Conservation (phyloP, 2,797 vertebrate genomes). For the Chelonia mydas region DNA sequence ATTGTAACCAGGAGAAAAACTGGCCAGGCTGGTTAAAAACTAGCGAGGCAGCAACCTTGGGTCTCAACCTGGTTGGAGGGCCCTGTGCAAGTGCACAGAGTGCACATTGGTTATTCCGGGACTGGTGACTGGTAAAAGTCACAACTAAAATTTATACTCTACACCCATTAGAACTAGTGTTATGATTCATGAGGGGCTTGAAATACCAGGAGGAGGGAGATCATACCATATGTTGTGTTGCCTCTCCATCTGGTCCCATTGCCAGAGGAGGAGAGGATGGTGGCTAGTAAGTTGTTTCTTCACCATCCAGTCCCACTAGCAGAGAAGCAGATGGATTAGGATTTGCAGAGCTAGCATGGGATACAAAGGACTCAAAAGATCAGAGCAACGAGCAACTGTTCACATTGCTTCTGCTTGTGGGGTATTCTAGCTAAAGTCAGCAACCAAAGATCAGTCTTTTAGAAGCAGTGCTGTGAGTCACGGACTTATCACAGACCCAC, state of each 20-base stretch:
- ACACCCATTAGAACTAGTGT: not conserved
- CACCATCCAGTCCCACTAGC: not conserved
- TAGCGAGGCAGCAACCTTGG: too few species aligned
- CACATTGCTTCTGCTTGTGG: not conserved
- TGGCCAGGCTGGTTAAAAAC: too few species aligned
- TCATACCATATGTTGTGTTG: not conserved
- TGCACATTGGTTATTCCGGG: too few species aligned
- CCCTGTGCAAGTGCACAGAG: too few species aligned
- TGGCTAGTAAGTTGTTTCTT: not conserved
- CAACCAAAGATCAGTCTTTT: too few species aligned
- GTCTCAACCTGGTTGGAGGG: too few species aligned
- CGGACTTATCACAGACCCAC: not conserved
- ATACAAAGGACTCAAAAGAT: not conserved
- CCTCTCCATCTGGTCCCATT: not conserved
- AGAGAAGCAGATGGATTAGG: not conserved
- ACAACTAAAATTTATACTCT: not conserved
- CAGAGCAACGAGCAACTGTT: fast-evolving
- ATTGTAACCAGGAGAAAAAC: too few species aligned
- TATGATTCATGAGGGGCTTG: not conserved
- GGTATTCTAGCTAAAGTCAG: not conserved
- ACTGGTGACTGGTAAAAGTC: not conserved
- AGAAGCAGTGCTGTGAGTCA: not conserved
- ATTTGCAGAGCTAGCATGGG: not conserved
- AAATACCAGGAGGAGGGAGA: not conserved
- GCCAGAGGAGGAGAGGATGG: too few species aligned